These are phyloP conservation scores for Symphodus melops DNA, from an alignment of 2,113 vertebrate species.

Conservation along the genomic window DNA sequence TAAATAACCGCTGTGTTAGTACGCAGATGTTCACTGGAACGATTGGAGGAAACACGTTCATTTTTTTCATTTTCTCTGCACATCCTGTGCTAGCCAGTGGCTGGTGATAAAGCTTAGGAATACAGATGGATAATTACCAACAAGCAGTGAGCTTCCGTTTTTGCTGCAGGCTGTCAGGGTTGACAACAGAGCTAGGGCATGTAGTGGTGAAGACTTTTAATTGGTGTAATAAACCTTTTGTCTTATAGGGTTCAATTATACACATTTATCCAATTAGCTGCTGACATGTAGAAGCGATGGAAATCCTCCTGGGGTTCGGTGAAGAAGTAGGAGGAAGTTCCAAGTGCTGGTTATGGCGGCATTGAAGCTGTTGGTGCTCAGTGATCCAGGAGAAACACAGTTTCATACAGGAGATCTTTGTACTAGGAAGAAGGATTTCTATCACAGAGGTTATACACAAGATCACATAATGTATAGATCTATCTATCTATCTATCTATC, in stretches of 20 bases:
- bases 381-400: not conserved
- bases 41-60: conserved; percentile 26
- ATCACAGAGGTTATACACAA: not conserved
- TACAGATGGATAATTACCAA: conserved; percentile 49
- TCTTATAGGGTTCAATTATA: conserved; percentile 42
- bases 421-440: not conserved
- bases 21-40: conserved; percentile 39
- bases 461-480: no score
- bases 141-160: conserved; percentile 5
- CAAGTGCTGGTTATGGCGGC: conserved; percentile 10
- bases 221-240: conserved; percentile 56
- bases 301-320: conserved; percentile 12
- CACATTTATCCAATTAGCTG: conserved; percentile 46
- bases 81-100: conserved; percentile 17
- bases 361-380: conserved; percentile 16
- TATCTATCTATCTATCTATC: no score
- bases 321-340: conserved; percentile 3
- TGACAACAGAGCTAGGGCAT: not conserved
- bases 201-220: conserved; percentile 48
- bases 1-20: conserved; percentile 24
- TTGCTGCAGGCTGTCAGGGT: conserved; percentile 26
- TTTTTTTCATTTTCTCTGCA: conserved; percentile 14
- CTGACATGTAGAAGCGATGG: conserved; percentile 13
- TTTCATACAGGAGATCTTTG: not conserved
- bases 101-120: conserved; percentile 36